These are phyloP conservation scores for Coboldia fuscipes DNA, from an alignment of 1,140 invertebrate genomes.

Conservation along the genomic window DNA sequence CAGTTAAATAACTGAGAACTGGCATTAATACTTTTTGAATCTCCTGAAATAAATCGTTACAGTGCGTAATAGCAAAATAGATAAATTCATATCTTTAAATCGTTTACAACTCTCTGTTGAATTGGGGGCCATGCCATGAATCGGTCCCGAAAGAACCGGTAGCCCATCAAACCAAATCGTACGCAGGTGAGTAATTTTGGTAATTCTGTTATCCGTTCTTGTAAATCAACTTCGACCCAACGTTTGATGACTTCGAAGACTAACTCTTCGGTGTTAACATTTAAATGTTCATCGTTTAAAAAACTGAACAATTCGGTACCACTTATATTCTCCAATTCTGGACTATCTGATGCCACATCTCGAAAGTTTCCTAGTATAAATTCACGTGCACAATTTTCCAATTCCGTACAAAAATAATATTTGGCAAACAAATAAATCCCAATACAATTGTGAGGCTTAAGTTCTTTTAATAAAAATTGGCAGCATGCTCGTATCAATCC, in stretches of 20 bases:
- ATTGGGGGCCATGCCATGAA: slow-evolving; percentile 31
- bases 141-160: slow-evolving; percentile 35
- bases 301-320: slow-evolving; percentile 30
- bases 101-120: slow-evolving; percentile 24
- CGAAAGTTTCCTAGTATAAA: slow-evolving; percentile 29
- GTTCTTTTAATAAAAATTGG: slow-evolving; percentile 25
- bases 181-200: slow-evolving; percentile 35
- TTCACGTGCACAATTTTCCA: slow-evolving; percentile 26
- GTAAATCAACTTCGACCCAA: slow-evolving; percentile 32
- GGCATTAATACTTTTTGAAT: slow-evolving; percentile 10
- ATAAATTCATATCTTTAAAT: too few species aligned
- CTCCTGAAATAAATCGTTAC: slow-evolving; percentile 3
- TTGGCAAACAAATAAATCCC: slow-evolving; percentile 48
- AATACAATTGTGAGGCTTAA: slow-evolving; percentile 36
- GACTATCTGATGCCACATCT: slow-evolving; percentile 25
- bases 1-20: too few species aligned
- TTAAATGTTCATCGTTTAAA: slow-evolving; percentile 35
- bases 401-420: slow-evolving; percentile 37
- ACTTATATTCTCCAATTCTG: slow-evolving; percentile 27
- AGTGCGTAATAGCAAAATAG: neutral
- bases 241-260: slow-evolving; percentile 40
- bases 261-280: slow-evolving; percentile 39
- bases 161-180: slow-evolving; percentile 40
- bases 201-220: slow-evolving; percentile 27
- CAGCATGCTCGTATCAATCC: slow-evolving; percentile 40